Conservation (phyloP, 2,113 vertebrate species). For the Lagenorhynchus albirostris region DNA sequence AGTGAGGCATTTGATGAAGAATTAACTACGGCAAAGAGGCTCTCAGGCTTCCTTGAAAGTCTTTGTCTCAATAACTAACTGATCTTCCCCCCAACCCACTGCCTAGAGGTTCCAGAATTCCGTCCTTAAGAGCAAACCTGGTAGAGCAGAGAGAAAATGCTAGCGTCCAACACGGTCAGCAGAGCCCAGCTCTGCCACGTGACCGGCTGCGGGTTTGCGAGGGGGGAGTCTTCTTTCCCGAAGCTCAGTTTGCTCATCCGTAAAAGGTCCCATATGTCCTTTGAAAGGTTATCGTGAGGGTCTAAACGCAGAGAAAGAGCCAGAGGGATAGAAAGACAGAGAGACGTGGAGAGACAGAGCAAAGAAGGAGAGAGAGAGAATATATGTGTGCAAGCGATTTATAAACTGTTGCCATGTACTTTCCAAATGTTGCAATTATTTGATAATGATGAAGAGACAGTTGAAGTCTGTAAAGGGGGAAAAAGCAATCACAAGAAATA, state of each 20-base stretch:
- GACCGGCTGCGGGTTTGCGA: rapidly evolving
- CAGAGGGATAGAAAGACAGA: background rate
- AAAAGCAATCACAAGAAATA: background rate
- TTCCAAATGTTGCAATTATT: background rate
- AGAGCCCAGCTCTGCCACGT: too few relatives aligned
- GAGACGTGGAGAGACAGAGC: background rate
- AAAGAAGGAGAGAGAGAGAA: too few relatives aligned
- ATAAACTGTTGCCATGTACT: background rate
- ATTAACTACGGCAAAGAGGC: background rate
- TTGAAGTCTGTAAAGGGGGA: background rate
- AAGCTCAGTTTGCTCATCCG: background rate
- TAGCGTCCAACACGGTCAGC: rapidly evolving
- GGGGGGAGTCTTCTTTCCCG: rapidly evolving
- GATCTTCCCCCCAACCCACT: background rate
- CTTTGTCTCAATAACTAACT: background rate
- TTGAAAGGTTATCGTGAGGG: background rate
- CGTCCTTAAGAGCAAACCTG: background rate
- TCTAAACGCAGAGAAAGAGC: background rate
- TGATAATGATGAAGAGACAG: background rate
- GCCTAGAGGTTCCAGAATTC: background rate
- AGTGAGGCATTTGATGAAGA: background rate
- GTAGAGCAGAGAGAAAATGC: background rate
- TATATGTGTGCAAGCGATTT: background rate
- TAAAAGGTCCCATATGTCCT: background rate
- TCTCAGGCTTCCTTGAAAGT: background rate